phyloP scores from a whole-genome alignment of 2,797 vertebrate species.

The Cryptoblepharus egeriae region DNA sequence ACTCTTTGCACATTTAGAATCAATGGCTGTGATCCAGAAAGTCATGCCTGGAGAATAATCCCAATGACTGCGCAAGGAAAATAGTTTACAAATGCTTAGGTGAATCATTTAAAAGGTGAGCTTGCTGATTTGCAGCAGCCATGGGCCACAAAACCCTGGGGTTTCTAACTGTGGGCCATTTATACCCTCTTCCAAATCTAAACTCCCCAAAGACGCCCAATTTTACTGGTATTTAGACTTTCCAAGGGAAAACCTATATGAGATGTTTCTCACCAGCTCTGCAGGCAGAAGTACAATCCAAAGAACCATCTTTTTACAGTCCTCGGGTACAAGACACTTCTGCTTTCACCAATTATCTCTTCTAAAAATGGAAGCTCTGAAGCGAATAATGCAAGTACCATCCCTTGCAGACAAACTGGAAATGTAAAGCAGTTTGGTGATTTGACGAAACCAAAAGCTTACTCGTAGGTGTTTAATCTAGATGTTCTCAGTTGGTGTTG shows the following conservation, averaged over 20 bases:
- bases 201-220: not conserved
- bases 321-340: constrained; percentile 37
- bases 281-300: constrained; percentile 16
- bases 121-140: not conserved
- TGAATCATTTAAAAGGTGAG: not conserved
- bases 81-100: not conserved
- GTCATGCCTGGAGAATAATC: not conserved
- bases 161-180: too few species aligned
- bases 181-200: too few species aligned
- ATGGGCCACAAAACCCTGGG: too few species aligned
- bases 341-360: constrained; percentile 33
- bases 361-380: constrained; percentile 52
- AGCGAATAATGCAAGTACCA: constrained; percentile 37
- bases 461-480: constrained; percentile 30
- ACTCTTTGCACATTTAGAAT: constrained; percentile 45
- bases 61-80: not conserved
- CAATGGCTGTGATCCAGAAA: not conserved
- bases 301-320: constrained; percentile 22
- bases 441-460: constrained; percentile 55
- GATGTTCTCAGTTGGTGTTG: constrained; percentile 52
- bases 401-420: constrained; percentile 33
- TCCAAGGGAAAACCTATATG: not conserved
- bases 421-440: constrained; percentile 22
- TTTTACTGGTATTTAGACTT: not conserved
- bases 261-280: not conserved